Evolutionary conservation across 53 echinoderm and acorn worm species (phyloP).

Genomic region (Echinarachnius parma): DNA sequence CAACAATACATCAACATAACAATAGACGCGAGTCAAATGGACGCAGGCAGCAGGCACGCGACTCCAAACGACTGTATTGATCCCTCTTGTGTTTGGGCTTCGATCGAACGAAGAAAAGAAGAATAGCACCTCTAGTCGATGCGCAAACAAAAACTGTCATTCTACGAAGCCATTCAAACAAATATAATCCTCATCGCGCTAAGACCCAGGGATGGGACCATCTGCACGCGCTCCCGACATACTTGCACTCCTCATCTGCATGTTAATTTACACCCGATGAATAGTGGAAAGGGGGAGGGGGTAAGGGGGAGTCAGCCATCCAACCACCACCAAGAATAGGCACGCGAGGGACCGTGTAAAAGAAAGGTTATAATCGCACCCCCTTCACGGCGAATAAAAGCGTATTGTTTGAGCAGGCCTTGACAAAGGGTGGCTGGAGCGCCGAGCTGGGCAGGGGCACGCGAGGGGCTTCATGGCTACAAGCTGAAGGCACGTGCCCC

Average conservation of each 20-base stretch:
- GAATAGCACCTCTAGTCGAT: background rate
- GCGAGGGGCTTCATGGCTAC: slow-evolving; percentile 20
- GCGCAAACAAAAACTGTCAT: slow-evolving; percentile 6
- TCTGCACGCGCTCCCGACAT: slow-evolving; percentile 37
- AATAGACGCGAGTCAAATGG: background rate
- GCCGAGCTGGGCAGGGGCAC: slow-evolving; percentile 29
- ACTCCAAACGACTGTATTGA: slow-evolving; percentile 42
- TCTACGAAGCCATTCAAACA: slow-evolving; percentile 31
- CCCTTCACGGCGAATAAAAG: background rate
- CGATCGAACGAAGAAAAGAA: background rate
- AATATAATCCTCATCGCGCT: slow-evolving; percentile 7
- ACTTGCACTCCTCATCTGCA: slow-evolving; percentile 28
- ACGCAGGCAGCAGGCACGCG: slow-evolving; percentile 12
- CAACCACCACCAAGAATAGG: slow-evolving; percentile 14
- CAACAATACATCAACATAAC: slow-evolving; percentile 31
- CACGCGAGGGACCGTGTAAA: slow-evolving; percentile 41
- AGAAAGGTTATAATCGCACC: background rate
- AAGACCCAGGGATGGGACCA: slow-evolving; percentile 14
- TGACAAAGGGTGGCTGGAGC: slow-evolving; percentile 26
- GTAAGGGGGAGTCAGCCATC: background rate
- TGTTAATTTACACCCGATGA: slow-evolving; percentile 6
- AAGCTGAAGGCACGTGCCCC: slow-evolving; percentile 1
- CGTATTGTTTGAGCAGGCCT: slow-evolving; percentile 33
- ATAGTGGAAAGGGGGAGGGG: background rate
- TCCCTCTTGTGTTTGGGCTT: slow-evolving; percentile 15